phyloP scores from a whole-genome alignment of 2,797 vertebrate genomes.

The Melanotaenia trifasciata region DNA sequence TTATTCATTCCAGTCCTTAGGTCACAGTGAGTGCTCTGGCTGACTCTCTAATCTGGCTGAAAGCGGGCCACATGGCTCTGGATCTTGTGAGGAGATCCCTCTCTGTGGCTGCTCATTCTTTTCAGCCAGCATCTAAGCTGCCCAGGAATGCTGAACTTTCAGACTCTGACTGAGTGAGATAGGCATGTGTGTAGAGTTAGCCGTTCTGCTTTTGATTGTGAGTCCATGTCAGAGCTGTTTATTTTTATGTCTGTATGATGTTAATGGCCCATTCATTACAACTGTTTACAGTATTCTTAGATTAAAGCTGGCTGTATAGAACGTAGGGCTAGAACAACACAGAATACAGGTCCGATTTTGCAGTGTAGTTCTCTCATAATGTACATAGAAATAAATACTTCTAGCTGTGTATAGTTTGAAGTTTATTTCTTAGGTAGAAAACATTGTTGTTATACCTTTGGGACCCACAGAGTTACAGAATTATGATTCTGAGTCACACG shows the following conservation, averaged over 20 bases:
- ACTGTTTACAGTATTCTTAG: slow-evolving; percentile 17
- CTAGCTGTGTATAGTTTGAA: not conserved
- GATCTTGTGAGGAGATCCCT: slow-evolving; percentile 78
- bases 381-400: slow-evolving; percentile 8
- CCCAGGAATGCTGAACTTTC: slow-evolving; percentile 76
- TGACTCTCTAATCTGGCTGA: slow-evolving; percentile 71
- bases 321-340: slow-evolving; percentile 1
- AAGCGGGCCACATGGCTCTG: slow-evolving; percentile 71
- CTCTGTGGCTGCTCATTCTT: slow-evolving; percentile 77
- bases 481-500: slow-evolving; percentile 70
- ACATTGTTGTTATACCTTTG: slow-evolving; percentile 50
- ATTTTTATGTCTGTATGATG: slow-evolving; percentile 21
- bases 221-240: slow-evolving; percentile 26
- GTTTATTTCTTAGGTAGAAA: slow-evolving; percentile 38
- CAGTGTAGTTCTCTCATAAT: not conserved
- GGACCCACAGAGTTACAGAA: slow-evolving; percentile 67
- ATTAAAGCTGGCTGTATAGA: not conserved
- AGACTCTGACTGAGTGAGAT: slow-evolving; percentile 47
- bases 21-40: slow-evolving; percentile 48
- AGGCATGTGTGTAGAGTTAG: slow-evolving; percentile 43
- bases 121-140: slow-evolving; percentile 76
- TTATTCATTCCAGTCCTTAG: slow-evolving; percentile 31
- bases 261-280: slow-evolving; percentile 1
- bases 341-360: not conserved
- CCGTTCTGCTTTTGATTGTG: slow-evolving; percentile 30